Percentiles rank a stretch among this genome's conserved stretches.
Evolutionary conservation across 2,113 vertebrate genomes (phyloP).

Genomic region (Triplophysa siluroides): DNA sequence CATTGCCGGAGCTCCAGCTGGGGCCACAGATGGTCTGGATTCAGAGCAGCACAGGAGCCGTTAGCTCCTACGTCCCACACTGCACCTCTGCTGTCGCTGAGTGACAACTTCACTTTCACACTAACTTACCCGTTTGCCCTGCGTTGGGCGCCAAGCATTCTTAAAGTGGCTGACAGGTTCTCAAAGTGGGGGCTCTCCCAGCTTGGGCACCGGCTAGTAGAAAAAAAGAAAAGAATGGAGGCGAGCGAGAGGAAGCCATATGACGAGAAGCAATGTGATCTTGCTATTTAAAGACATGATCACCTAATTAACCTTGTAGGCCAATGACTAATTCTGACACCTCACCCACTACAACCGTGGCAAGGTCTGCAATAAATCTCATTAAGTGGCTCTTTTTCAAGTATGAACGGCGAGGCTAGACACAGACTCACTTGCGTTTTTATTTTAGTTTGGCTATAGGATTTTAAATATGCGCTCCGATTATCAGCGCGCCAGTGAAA

Average conservation of each 20-base stretch:
- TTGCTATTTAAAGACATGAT: slow-evolving; percentile 78
- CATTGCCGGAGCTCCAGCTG: slow-evolving; percentile 99
- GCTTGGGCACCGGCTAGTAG: slow-evolving; percentile 21
- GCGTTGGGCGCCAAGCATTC: slow-evolving; percentile 59
- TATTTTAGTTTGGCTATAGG: slow-evolving; percentile 30
- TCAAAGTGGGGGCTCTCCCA: slow-evolving; percentile 33
- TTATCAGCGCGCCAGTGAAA: slow-evolving; percentile 57
- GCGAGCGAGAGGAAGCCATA: slow-evolving; percentile 28
- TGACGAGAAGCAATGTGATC: slow-evolving; percentile 65
- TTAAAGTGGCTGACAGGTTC: slow-evolving; percentile 53
- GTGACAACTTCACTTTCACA: slow-evolving; percentile 80
- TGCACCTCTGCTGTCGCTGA: slow-evolving; percentile 80
- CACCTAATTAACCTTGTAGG: slow-evolving; percentile 82
- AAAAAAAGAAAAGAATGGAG: not conserved
- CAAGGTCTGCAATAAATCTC: slow-evolving; percentile 69
- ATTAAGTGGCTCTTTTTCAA: slow-evolving; percentile 64
- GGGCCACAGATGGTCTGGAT: slow-evolving; percentile 99
- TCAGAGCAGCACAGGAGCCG: slow-evolving; percentile 83
- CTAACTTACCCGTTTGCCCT: slow-evolving; percentile 72
- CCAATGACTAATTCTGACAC: slow-evolving; percentile 69
- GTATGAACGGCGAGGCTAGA: slow-evolving; percentile 44
- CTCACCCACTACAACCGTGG: slow-evolving; percentile 56
- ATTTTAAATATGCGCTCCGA: slow-evolving; percentile 56
- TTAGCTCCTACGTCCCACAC: slow-evolving; percentile 79
- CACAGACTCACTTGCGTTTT: slow-evolving; percentile 28